Conservation (phyloP, 2,797 vertebrate genomes). For the Lepus townsendii region DNA sequence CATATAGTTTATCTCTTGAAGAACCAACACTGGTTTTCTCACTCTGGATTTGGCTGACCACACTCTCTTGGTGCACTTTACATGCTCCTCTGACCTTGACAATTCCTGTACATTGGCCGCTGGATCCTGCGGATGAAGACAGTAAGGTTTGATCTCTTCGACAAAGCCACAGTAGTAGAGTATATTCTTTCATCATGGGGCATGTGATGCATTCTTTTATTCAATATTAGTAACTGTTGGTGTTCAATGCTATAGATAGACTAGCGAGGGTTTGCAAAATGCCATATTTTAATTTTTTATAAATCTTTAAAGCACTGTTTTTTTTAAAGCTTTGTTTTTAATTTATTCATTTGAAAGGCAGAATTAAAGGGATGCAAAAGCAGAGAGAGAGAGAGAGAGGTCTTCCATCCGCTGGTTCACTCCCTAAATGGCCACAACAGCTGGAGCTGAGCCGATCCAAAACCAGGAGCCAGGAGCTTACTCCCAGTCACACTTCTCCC, state of each 20-base stretch:
- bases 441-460: too few species aligned
- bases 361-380: too few species aligned
- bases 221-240: constrained; percentile 29
- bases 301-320: too few species aligned
- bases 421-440: too few species aligned
- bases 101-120: neutral
- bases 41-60: neutral
- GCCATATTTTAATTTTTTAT: neutral
- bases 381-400: too few species aligned
- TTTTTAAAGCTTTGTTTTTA: neutral
- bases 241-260: neutral
- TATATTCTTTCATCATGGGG: neutral
- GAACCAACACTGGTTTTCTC: neutral
- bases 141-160: neutral
- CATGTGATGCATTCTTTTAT: neutral
- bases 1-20: neutral
- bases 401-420: too few species aligned
- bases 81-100: neutral
- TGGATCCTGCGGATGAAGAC: neutral
- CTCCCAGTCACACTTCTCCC: neutral
- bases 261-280: neutral
- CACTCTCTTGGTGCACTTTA: neutral
- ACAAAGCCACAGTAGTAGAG: neutral
- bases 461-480: too few species aligned
- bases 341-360: neutral